Conservation (phyloP, 2,888 invertebrate species). For the Acleris sparsana region DNA sequence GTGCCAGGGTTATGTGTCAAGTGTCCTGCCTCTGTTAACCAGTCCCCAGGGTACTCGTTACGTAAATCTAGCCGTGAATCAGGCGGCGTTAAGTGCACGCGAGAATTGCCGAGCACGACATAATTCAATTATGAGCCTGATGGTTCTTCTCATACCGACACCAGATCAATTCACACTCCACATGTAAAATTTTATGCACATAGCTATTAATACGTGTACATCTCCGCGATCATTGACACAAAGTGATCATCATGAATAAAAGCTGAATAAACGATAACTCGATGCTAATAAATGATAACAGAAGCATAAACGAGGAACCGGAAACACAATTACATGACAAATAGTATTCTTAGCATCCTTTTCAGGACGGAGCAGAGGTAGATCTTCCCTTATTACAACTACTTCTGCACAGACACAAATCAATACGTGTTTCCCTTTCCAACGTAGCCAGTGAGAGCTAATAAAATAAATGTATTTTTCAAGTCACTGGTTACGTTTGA, state of each 20-base stretch:
- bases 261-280: constrained; percentile 6
- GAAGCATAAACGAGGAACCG: constrained; percentile 15
- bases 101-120: constrained; percentile 71
- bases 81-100: constrained; percentile 71
- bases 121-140: constrained; percentile 77
- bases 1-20: constrained; percentile 30
- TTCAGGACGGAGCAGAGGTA: constrained; percentile 11
- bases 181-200: constrained; percentile 1
- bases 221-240: constrained; percentile 1
- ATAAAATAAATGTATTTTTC: constrained; percentile 37
- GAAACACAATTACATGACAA: constrained; percentile 23
- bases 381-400: constrained; percentile 30
- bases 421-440: constrained; percentile 30
- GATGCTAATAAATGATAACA: constrained; percentile 29
- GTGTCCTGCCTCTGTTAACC: constrained; percentile 52
- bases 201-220: background rate
- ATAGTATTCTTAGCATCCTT: constrained; percentile 31
- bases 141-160: constrained; percentile 52
- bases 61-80: constrained; percentile 65
- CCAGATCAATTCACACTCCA: constrained; percentile 38
- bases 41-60: constrained; percentile 63
- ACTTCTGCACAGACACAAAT: constrained; percentile 25
- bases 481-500: constrained; percentile 35
- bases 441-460: constrained; percentile 26
- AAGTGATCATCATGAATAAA: constrained; percentile 7